These are phyloP conservation scores for Gallinago nigripennis DNA, from an alignment of 2,797 vertebrate genomes.

Conservation along the genomic window DNA sequence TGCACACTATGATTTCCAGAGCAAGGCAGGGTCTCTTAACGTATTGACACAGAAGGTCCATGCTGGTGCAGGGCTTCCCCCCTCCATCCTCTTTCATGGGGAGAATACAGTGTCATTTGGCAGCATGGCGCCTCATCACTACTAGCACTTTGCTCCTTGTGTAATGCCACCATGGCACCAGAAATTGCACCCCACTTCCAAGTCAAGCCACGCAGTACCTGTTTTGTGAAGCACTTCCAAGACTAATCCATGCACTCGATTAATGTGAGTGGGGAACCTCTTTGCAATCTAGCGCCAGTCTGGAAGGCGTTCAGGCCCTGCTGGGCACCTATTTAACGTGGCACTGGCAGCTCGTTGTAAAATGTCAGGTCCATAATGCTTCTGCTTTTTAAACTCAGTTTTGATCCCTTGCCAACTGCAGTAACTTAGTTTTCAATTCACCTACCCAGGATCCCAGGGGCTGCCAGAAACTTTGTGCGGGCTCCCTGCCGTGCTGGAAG, in stretches of 20 bases:
- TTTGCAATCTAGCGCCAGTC: neutral
- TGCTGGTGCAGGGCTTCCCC: neutral
- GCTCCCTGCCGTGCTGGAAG: neutral
- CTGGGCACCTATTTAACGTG: neutral
- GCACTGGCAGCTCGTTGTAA: neutral
- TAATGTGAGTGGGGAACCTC: neutral
- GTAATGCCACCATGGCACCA: neutral
- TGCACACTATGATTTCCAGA: neutral
- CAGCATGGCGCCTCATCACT: neutral
- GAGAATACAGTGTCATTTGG: neutral
- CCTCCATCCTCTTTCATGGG: neutral
- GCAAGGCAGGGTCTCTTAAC: neutral
- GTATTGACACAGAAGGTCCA: neutral
- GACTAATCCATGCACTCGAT: neutral
- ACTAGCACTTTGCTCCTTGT: neutral
- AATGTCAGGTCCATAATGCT: neutral
- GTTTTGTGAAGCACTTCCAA: neutral
- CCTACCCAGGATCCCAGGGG: neutral
- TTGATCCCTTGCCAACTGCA: slow-evolving; percentile 6
- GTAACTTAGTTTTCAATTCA: slow-evolving; percentile 27
- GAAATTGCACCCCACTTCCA: neutral
- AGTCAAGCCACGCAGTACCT: neutral
- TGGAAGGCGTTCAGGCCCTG: neutral
- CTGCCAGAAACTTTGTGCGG: slow-evolving; percentile 2
- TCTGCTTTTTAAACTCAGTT: slow-evolving; percentile 23